These are phyloP conservation scores for Spheniscus humboldti DNA, from an alignment of 2,797 vertebrate species.

Conservation along the genomic window DNA sequence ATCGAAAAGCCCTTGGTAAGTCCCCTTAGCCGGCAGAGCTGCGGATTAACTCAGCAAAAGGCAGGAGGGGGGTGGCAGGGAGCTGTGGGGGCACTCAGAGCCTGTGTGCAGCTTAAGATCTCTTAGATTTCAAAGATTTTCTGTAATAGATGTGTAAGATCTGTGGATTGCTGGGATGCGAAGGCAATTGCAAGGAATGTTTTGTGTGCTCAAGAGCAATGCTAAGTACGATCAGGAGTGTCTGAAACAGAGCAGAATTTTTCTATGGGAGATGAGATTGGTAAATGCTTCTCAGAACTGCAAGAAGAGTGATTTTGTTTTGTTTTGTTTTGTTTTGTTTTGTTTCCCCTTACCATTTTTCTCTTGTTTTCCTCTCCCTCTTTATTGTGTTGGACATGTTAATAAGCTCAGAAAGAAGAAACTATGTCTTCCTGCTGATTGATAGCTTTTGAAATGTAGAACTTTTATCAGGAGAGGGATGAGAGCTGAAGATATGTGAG, in stretches of 20 bases:
- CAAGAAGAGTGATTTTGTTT: neutral
- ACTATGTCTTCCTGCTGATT: neutral
- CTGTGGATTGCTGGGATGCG: neutral
- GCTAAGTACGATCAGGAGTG: neutral
- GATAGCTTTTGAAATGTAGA: slow-evolving; percentile 26
- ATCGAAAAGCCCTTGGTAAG: neutral
- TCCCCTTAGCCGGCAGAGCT: neutral
- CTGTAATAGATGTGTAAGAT: neutral
- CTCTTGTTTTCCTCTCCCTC: neutral
- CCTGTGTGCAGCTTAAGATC: neutral
- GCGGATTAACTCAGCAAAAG: neutral
- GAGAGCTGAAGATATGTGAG: neutral
- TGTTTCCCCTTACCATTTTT: neutral
- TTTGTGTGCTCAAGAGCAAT: neutral
- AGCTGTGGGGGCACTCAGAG: neutral
- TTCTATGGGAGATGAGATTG: neutral
- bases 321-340: neutral
- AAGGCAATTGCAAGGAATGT: neutral
- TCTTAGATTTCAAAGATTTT: neutral
- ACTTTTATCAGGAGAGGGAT: neutral
- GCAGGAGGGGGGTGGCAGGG: neutral
- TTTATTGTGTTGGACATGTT: neutral
- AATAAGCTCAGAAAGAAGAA: neutral
- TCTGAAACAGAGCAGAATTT: neutral
- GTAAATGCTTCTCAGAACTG: neutral